Base-by-base conservation (phyloP, 2,888 invertebrate genomes). In the Polyommatus icarus region DNA sequence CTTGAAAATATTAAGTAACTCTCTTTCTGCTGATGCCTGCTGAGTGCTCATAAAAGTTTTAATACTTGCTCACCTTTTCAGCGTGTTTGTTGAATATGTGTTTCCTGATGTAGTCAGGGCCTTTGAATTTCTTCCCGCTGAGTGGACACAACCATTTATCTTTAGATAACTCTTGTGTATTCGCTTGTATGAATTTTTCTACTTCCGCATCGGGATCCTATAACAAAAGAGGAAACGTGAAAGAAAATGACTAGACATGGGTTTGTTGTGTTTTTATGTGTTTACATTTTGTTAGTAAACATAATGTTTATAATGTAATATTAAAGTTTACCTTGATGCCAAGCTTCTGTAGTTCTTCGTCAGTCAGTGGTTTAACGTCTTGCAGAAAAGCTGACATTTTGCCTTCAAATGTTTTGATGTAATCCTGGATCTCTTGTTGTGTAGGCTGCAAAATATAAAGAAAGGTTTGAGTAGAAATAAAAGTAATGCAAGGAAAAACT, bases 121-220 rank as follows among this genome's bases (percentile, higher is more conserved):
- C 97, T 89, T 99, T 99, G 92, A 99, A 99, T 89, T 99, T 99
- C 90, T 99, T 99, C 0, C 99, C 99, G 78, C 99, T 99, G 10
- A 99, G 93, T 0, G 99, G 99, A 90, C 99, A 99, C 82, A 99
- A 90, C 99, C 99, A 99, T 85, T 99, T 99, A 88, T 99, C 99
- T 88, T 99, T 99, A 0, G 98, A 98, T 82, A 99, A 87, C 91
- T 99, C 99, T 86, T 99, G 98, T 0, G 99, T 99, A 88, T 99
- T 99, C 0, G 98, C 97, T 84, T 97, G 96, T 20, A 99, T 97
- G 89, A 99, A 99, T 89, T 98, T 98, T 85, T 99, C 99, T 0
- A 99, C 97, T 91, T 98, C 98, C 0, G 92, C 95, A 79, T 95
- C 95, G 0, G 94, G 92, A 82, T 96, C 95, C 93, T 94, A 77